Percentiles rank a stretch among this genome's conserved stretches.
Conservation (phyloP, 2,888 invertebrate species). For the Congeria kusceri region DNA sequence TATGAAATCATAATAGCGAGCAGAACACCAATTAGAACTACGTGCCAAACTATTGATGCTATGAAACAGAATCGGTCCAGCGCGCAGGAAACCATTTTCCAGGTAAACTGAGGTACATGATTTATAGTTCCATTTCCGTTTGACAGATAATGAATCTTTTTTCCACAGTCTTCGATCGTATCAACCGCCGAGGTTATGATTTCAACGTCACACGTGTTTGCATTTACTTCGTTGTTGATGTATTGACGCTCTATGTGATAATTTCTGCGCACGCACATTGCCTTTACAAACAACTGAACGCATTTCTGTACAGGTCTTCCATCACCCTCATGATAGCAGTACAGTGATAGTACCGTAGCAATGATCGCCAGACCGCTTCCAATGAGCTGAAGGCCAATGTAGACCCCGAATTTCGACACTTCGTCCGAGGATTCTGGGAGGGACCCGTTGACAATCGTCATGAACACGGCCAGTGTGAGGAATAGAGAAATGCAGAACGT, state of each 20-base stretch:
- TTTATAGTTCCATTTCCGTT: too few species aligned
- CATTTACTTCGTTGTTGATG: too few species aligned
- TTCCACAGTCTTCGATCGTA: too few species aligned
- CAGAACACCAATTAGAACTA: slow-evolving; percentile 33
- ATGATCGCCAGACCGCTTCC: slow-evolving; percentile 60
- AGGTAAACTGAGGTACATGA: slow-evolving; percentile 21
- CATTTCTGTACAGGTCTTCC: neutral
- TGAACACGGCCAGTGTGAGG: slow-evolving; percentile 66
- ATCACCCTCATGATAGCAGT: slow-evolving; percentile 35
- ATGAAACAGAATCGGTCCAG: slow-evolving; percentile 61
- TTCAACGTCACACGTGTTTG: too few species aligned
- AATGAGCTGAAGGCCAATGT: slow-evolving; percentile 63
- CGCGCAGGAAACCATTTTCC: slow-evolving; percentile 57
- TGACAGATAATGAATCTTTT: too few species aligned
- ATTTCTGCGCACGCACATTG: too few species aligned
- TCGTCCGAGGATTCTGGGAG: slow-evolving; percentile 64
- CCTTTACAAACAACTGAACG: neutral
- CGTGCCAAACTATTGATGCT: slow-evolving; percentile 46
- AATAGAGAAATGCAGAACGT: slow-evolving; percentile 65
- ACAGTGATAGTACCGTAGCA: slow-evolving; percentile 51
- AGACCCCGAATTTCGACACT: slow-evolving; percentile 60
- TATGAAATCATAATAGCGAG: slow-evolving; percentile 35
- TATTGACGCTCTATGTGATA: too few species aligned
- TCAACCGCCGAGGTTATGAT: too few species aligned
- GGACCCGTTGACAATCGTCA: slow-evolving; percentile 60